Base-by-base conservation (phyloP, 1,140 invertebrate genomes). In the Lepeophtheirus salmonis region DNA sequence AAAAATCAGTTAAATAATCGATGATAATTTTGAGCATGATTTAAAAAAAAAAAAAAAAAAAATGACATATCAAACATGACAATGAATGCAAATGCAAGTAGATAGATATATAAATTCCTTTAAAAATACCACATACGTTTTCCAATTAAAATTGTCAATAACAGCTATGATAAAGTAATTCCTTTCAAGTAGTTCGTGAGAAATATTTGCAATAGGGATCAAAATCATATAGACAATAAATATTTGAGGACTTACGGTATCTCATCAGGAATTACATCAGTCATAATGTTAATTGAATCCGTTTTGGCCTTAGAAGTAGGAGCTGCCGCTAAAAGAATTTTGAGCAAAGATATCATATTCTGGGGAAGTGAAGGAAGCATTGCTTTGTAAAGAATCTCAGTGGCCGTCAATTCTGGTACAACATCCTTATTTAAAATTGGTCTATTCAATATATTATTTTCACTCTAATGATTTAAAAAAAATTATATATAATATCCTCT, bases 281-380 rank as follows among this genome's bases (percentile, higher is more conserved):
- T 83, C 79, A 97, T 83, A 41, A 99, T 96, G 73, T 97, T 97
- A 66, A 97, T 91, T 56, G 91, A 94, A 70, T 98, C 95, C 23
- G 88, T 90, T 76, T 97, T 98, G 16, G 90, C 83, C 74, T 97
- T 98, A 17, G 89, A 95, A 2, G 92, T 97, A 0, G 95, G 94
- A 16, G 92, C 89, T 52, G 94, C 90, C 51, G 94, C 95, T 50
- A 99, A 75, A 20, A 99, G 76, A 66, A 99, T 91, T 77, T 99
- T 99, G 16, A 99, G 72, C 17, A 97, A 69, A 17, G 91, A 89
- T 66, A 97, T 97, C 83, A 95, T 90, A 68, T 95, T 92, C 67
- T 97, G 91, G 30, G 90, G 89, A 65, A 97, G 74, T 72, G 87
- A 90, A 26, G 89, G 86, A 61, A 95, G 70, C 75, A 96, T 88